phyloP scores from a whole-genome alignment of 1,140 invertebrate species.

The Orchesella cincta region DNA sequence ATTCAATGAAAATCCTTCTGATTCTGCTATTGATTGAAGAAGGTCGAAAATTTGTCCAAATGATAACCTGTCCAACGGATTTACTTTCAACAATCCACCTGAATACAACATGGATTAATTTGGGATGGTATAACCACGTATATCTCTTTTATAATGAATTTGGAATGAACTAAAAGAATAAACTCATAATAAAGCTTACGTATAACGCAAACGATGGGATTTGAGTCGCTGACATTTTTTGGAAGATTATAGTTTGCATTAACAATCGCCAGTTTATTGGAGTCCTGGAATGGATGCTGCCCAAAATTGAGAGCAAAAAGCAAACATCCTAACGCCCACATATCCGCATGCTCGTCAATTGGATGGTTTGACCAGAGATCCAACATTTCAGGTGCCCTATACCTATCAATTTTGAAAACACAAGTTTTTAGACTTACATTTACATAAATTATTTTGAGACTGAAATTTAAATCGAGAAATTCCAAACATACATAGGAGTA shows the following conservation, averaged over 20 bases:
- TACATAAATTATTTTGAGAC: no score
- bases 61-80: constrained; percentile 21
- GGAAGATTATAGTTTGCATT: constrained; percentile 93
- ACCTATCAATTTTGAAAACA: no score
- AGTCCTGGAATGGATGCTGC: constrained; percentile 96
- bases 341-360: constrained; percentile 83
- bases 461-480: no score
- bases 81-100: constrained; percentile 14
- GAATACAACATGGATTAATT: background rate
- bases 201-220: background rate
- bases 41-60: constrained; percentile 41
- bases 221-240: constrained; percentile 7
- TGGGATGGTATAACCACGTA: no score
- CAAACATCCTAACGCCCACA: constrained; percentile 97
- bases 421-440: no score
- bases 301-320: constrained; percentile 89
- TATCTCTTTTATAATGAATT: background rate
- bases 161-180: background rate
- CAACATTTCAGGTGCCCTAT: constrained; percentile 89
- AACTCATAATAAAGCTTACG: constrained; percentile 3
- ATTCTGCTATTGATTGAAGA: constrained; percentile 35
- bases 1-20: constrained; percentile 33
- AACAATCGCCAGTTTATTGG: constrained; percentile 90
- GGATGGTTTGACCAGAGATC: constrained; percentile 96
- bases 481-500: constrained; percentile 80